Percentiles rank a stretch among this genome's conserved stretches.
These are phyloP conservation scores for Perizoma flavofasciatum DNA, from an alignment of 2,888 invertebrate species.

Conservation along the genomic window DNA sequence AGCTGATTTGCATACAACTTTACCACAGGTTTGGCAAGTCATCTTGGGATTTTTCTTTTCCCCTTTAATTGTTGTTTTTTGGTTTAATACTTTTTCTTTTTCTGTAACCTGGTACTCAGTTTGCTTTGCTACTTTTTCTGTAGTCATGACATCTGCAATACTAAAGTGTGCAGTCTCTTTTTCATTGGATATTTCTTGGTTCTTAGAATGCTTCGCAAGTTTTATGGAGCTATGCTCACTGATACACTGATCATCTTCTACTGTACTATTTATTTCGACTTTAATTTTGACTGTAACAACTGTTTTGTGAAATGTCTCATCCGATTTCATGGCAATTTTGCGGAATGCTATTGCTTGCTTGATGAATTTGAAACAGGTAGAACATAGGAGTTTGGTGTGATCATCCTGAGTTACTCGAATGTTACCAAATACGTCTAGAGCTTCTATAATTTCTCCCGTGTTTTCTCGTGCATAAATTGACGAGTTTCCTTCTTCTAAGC, in stretches of 20 bases:
- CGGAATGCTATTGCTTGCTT: constrained; percentile 59
- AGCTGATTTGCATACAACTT: constrained; percentile 58
- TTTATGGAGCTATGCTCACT: constrained; percentile 41
- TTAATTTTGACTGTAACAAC: constrained; percentile 38
- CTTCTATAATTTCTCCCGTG: constrained; percentile 23
- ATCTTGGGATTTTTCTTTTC: constrained; percentile 44
- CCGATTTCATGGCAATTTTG: constrained; percentile 56
- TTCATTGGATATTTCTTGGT: constrained; percentile 14
- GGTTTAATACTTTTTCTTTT: too few relatives aligned
- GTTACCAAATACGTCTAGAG: constrained; percentile 43
- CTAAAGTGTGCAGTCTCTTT: not conserved
- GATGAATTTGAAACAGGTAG: constrained; percentile 58
- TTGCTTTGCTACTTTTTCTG: constrained; percentile 22
- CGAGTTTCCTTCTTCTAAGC: constrained; percentile 37
- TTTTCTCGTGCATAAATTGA: constrained; percentile 30
- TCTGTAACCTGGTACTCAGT: too few relatives aligned
- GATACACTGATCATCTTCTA: constrained; percentile 34
- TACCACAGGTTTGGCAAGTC: constrained; percentile 51
- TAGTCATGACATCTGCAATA: not conserved
- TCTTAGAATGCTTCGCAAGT: constrained; percentile 17
- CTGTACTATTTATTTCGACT: constrained; percentile 14
- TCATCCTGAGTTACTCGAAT: constrained; percentile 55
- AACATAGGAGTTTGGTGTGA: constrained; percentile 61
- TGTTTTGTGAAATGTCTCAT: constrained; percentile 51
- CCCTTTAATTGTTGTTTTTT: too few relatives aligned